phyloP scores from a whole-genome alignment of 2,797 vertebrate species.

The Onychomys arenicola region DNA sequence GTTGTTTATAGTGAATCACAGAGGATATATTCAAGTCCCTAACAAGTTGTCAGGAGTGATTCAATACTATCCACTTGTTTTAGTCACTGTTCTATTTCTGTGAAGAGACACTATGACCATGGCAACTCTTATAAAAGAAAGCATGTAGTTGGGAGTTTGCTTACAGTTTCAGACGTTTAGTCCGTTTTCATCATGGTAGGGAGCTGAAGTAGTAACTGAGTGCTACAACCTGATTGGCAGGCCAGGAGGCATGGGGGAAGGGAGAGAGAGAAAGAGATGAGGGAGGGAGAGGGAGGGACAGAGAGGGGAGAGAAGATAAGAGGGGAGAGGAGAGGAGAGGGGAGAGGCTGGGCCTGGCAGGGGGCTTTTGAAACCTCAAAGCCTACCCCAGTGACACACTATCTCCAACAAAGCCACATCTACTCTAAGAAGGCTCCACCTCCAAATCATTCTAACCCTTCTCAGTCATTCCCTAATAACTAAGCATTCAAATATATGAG shows the following conservation, averaged over 20 bases:
- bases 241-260: not conserved
- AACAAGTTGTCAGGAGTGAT: not conserved
- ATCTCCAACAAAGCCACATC: not conserved
- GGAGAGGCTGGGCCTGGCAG: not conserved
- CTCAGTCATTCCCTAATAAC: not conserved
- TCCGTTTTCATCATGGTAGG: not conserved
- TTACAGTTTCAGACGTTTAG: not conserved
- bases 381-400: not conserved
- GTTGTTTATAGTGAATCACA: not conserved
- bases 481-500: not conserved
- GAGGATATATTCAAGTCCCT: not conserved
- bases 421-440: not conserved
- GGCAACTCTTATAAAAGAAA: not conserved
- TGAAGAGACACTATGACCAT: not conserved
- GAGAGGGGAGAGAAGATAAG: no score
- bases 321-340: no score
- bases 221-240: not conserved
- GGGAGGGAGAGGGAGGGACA: no score
- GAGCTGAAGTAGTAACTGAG: not conserved
- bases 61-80: not conserved
- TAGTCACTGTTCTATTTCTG: not conserved
- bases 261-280: no score
- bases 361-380: not conserved
- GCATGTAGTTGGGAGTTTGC: not conserved
- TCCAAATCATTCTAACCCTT: not conserved